Evolutionary conservation across 2,888 invertebrate species (phyloP), one percentile per base, ranked within the genome.

Genomic region (Hymenopus coronatus): DNA sequence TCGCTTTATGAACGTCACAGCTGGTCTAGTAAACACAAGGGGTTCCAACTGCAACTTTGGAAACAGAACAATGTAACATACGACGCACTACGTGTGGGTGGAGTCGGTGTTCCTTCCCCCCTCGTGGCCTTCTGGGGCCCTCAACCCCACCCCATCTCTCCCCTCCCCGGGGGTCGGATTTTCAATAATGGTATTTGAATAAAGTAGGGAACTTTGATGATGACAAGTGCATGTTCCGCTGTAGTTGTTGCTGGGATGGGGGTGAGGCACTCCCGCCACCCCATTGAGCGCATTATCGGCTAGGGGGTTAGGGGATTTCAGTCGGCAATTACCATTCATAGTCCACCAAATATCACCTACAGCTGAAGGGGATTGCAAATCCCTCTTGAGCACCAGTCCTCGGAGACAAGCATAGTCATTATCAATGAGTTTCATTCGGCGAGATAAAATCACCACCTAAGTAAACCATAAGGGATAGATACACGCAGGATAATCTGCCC

Each of bases 81-180:
- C 54, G 54, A 25, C 54, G 54, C 54, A 70, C 54, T 70, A 20
- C 25, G 54, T 70, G 54, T 70, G 54, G 54, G 92, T 96, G 96
- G 70, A 94, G 92, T 86, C 92, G 93, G 14, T 92, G 92, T 12
- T 89, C 88, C 91, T 91, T 40, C 70, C n/a, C 92, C 91, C 94
- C 94, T 90, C 94, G 92, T 0, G 96, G 96, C 93, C 96, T 96
- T 92, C 95, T 95, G 1, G 96, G 96, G n/a, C 96, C 96, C 90
- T 96, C 93, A 91, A 94, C 92, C 88, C 92, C 92, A 82, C 25
- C 30, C 28, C 46, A 20, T n/a, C n/a, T 83, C 85, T 27, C 82
- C 82, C 82, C 81, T 46, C 83, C 40, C 25, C 20, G 54, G 28
- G 84, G 40, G 84, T 88, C 84, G 27, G 82, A 82, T 82, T 88